Percentiles rank a stretch among this genome's conserved stretches.
phyloP scores from a whole-genome alignment of 2,888 invertebrate species.

The Periphyllus acericola region DNA sequence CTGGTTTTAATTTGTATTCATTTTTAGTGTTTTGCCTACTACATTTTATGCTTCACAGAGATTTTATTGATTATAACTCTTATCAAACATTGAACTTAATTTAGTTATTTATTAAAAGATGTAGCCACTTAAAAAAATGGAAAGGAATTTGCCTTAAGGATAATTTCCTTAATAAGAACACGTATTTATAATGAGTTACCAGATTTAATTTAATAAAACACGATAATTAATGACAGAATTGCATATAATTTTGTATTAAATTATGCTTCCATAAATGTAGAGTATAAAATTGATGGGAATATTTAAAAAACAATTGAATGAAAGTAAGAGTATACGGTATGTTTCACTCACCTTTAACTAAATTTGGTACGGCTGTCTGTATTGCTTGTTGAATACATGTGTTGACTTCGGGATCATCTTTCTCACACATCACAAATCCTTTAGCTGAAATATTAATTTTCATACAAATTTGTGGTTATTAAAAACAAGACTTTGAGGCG shows the following conservation, averaged over 20 bases:
- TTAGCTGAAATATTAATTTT: conserved; percentile 65
- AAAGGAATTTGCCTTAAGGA: not conserved
- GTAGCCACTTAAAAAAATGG: not conserved
- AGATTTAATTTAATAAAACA: too few relatives aligned
- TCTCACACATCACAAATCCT: conserved; percentile 65
- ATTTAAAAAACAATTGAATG: not conserved
- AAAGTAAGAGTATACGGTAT: not conserved
- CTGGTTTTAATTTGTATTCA: too few relatives aligned
- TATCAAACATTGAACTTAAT: not conserved
- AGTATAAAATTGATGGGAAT: too few relatives aligned
- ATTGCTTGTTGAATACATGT: conserved; percentile 65
- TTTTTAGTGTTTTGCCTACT: too few relatives aligned
- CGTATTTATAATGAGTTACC: not conserved
- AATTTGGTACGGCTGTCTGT: conserved; percentile 64
- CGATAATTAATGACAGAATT: too few relatives aligned
- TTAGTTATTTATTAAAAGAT: not conserved
- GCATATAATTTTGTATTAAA: too few relatives aligned
- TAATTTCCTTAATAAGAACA: not conserved
- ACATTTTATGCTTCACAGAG: too few relatives aligned
- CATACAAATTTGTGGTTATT: not conserved
- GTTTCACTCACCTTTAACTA: conserved; percentile 61
- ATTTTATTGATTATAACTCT: too few relatives aligned
- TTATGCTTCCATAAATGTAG: too few relatives aligned
- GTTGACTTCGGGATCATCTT: conserved; percentile 65
- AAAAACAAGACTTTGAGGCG: not conserved